A percentile compares a stretch with the other conserved stretches of the same genome.
phyloP scores from a whole-genome alignment of 1,140 invertebrate species.

The Ctenoplectra terminalis region DNA sequence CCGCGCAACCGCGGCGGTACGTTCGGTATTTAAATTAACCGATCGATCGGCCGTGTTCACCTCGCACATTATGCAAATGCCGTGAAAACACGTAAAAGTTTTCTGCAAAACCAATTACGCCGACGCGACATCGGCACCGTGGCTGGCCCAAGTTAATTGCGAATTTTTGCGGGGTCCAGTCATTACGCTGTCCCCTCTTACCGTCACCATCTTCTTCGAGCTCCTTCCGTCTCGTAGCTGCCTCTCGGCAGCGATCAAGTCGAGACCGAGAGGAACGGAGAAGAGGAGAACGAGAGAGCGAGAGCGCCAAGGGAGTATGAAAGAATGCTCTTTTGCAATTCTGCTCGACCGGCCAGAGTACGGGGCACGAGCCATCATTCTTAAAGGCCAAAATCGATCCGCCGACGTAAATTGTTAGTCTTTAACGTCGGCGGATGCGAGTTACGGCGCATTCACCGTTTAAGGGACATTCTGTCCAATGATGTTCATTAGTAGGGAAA shows the following conservation, averaged over 20 bases:
- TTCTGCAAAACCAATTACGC: constrained; percentile 81
- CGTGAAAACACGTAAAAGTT: constrained; percentile 80
- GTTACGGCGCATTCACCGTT: constrained; percentile 41
- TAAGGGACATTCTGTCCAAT: constrained; percentile 48
- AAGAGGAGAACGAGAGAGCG: constrained; percentile 6
- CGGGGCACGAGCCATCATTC: constrained; percentile 65
- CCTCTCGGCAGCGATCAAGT: not conserved
- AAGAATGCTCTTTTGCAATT: constrained; percentile 51
- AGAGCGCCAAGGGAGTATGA: constrained; percentile 8
- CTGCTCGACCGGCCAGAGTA: constrained; percentile 30
- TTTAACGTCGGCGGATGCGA: constrained; percentile 41
- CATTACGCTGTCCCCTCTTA: constrained; percentile 46
- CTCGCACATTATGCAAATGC: constrained; percentile 81
- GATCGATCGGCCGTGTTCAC: constrained; percentile 78
- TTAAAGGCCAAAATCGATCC: constrained; percentile 49
- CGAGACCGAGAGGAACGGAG: not conserved
- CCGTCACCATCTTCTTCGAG: too few species aligned
- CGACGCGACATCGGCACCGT: constrained; percentile 73
- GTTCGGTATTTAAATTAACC: constrained; percentile 82
- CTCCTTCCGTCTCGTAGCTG: constrained; percentile 4
- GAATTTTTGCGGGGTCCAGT: constrained; percentile 68
- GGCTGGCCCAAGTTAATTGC: constrained; percentile 69
- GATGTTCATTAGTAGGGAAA: constrained; percentile 51
- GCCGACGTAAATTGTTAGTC: constrained; percentile 53
- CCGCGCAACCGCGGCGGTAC: constrained; percentile 53